Base-by-base conservation (phyloP, 2,797 vertebrate species). In the Poliocrania exsul region DNA sequence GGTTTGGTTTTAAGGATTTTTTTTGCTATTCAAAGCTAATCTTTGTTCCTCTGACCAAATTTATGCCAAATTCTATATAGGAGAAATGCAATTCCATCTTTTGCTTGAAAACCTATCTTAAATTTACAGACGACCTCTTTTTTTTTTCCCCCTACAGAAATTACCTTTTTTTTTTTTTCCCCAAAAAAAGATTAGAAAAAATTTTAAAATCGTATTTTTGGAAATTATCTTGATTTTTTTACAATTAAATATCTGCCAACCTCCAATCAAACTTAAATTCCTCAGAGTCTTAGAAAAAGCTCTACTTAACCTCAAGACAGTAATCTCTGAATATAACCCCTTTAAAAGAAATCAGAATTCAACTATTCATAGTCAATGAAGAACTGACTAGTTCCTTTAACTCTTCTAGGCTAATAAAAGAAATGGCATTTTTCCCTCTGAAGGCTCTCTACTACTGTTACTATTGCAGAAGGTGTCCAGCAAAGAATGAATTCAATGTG, bases 401-500 rank as follows among this genome's bases (percentile, higher is more conserved):
- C 7, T 2, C 0, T 77, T 73, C 33, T 44, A 56, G 9, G 19
- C 4, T 78, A 61, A 47, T 42, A 66, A 61, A 79, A 61, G 23
- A 49, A 69, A 70, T 5, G 1, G 0, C 1, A 13, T 73, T 84
- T 84, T 92, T 62, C 16, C 7, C 5, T 74, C 17, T 49, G 44
- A 65, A 70, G 26, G 9, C 16, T 71, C 12, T 26, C 9, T 53
- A 21, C 28, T 54, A 42, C 16, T 35, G 21, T 12, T 65, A 4
- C 3, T 54, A 5, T 37, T 1, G 1, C 18, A 79, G 20, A 65
- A 75, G 3, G 1, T 2, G 9, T 11, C 2, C 49, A 31, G 14
- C 6, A 66, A 88, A 71, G n/a, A 46, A 35, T 12, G n/a, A 64
- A 5, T 14, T 90, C 38, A 29, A 3, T 13, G 10, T 53, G 46